Conservation (phyloP, 2,888 invertebrate species). For the Heliconius erato region DNA sequence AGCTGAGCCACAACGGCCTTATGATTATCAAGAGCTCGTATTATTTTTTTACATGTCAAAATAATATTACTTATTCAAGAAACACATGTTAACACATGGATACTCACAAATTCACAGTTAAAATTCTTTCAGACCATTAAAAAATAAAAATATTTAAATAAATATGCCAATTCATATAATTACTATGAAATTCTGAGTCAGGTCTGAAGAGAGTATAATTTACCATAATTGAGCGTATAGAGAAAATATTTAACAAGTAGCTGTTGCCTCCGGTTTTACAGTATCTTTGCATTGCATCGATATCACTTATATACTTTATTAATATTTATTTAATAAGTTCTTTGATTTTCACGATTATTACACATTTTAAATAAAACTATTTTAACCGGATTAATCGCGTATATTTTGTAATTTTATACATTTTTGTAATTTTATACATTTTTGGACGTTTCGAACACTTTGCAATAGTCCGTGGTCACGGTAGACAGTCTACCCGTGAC, state of each 20-base stretch:
- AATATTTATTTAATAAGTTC: background rate
- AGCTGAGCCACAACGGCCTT: too few species aligned
- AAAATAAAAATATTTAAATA: background rate
- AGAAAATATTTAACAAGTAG: constrained; percentile 28
- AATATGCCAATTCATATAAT: constrained; percentile 10
- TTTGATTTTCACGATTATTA: too few species aligned
- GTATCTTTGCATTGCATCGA: background rate
- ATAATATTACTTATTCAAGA: background rate
- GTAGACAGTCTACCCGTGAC: too few species aligned
- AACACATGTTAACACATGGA: background rate
- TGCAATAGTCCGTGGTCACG: too few species aligned
- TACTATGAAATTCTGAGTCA: constrained; percentile 8
- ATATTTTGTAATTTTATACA: too few species aligned
- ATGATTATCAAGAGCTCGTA: background rate
- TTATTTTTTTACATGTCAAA: background rate
- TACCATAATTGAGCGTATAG: constrained; percentile 13
- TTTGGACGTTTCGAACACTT: too few species aligned
- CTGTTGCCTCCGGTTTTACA: constrained; percentile 15
- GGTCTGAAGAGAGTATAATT: constrained; percentile 8
- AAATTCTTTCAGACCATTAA: background rate
- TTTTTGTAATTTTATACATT: too few species aligned
- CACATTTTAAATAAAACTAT: too few species aligned
- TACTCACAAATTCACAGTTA: background rate
- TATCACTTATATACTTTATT: background rate
- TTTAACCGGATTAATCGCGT: too few species aligned